Percentiles rank a stretch among this genome's conserved stretches.
Conservation (phyloP, 2,797 vertebrate genomes). For the Anguilla megastoma region DNA sequence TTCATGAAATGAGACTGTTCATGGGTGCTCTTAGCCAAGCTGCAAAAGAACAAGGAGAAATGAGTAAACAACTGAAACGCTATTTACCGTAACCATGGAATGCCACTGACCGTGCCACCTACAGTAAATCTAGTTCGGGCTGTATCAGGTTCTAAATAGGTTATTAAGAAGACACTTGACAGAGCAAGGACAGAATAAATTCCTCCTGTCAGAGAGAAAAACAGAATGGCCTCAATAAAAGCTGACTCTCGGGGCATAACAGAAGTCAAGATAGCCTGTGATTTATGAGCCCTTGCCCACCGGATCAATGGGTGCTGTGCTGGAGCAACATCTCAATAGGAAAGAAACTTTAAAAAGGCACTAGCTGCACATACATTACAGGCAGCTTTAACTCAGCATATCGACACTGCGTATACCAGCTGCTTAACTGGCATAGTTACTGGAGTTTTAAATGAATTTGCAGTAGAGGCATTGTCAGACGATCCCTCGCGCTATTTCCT, state of each 20-base stretch:
- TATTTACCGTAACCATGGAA: slow-evolving; percentile 5
- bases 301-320: not conserved
- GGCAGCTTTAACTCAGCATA: not conserved
- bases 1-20: not conserved
- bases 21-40: not conserved
- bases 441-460: not conserved
- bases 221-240: not conserved
- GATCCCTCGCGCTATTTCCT: too few relatives aligned
- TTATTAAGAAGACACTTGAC: not conserved
- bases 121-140: not conserved
- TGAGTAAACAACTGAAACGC: not conserved
- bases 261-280: not conserved
- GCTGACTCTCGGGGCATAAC: not conserved
- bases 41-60: not conserved
- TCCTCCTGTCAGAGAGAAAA: not conserved
- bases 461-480: not conserved
- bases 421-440: not conserved
- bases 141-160: not conserved
- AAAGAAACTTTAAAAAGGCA: not conserved
- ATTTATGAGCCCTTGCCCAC: not conserved
- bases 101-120: not conserved
- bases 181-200: not conserved
- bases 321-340: not conserved
- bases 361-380: not conserved
- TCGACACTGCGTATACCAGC: not conserved